Base-by-base conservation (phyloP, 2,888 invertebrate species). In the Lasiommata megera region DNA sequence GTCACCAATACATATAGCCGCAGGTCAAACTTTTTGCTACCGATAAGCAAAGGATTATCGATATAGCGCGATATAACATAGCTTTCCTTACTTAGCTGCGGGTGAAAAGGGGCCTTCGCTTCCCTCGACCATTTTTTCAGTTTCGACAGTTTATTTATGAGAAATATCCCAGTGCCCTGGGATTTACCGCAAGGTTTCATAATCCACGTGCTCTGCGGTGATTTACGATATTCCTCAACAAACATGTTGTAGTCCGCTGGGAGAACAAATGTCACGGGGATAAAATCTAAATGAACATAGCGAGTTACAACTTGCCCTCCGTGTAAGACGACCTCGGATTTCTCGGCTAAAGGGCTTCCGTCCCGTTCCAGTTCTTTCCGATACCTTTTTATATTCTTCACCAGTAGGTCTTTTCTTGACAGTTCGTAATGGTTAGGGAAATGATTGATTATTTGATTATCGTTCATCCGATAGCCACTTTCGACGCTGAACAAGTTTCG, bases 1-100 rank as follows among this genome's bases (percentile, higher is more conserved):
- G 98, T 97, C 51, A 98, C 98, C 51, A 98, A 88, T 36, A 98
- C 97, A 80, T 98, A 98, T 17, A 98, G 88, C 60, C 98, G 93
- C 43, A 98, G 92, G 88, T 98, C 98, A 81, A 98, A 98, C 84
- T 98, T 98, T 84, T 98, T 98, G 0, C 98, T 98, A n/a, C 98
- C 98, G 74, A 98, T 98, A 67, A 98, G 85, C 41, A 98, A 88
- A 0, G 98, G 98, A 88, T 98, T 97, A 73, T 98, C 97, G 61
- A 98, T 98, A 79, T 98, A 98, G 91, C 96, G 95, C 1, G 98
- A 98, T 79, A 99, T 98, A n/a, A 99, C 98, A 79, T 98, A 99
- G 65, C 96, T 95, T 83, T 98, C 97, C 80, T 97, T 97, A 62
- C 73, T 80, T 41, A 96, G 91, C 74, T 96, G 96, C 0, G 96